Base-by-base conservation (phyloP, 2,113 vertebrate species). In the Pygoscelis adeliae region DNA sequence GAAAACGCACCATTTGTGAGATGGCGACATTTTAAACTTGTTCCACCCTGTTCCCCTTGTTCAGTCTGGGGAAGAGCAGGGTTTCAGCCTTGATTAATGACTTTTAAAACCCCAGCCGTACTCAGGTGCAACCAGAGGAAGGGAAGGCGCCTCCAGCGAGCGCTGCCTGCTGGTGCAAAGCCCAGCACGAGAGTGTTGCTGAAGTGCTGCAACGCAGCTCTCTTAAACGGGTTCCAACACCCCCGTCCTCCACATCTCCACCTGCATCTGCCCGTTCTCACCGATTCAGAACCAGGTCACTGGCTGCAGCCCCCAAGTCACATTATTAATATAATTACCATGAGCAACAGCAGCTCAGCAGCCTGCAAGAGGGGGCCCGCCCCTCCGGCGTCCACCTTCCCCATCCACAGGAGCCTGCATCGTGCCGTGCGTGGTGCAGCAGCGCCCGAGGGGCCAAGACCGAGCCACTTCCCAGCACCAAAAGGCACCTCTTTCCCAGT, bases 111-210 rank as follows among this genome's bases (percentile, higher is more conserved):
- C 38, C 22, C 63, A 84, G 55, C 20, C 2, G 1, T 25, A 10
- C 18, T 65, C 4, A 0, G 4, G 0, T 12, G 62, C 74, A 56
- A 38, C 9, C 50, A 13, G 58, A 73, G 71, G 34, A 86, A 65
- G 55, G 56, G 74, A 59, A 10, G 30, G 72, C 0, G 2, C 46
- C 46, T n/a, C 53, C 47, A 29, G 84, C 36, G 62, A 2, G 61
- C 0, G 0, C 47, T 82, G 77, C 73, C n/a, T 13, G 10, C 32
- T 0, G 0, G 18, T 40, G 49, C 66, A 27, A n/a, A 92, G 44
- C 52, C 30, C 38, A 22, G 53, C 61, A 32, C 2, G 0, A 66
- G 50, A 12, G 14, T 0, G 4, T 5, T 66, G 55, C 69, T 46
- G 36, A 40, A 42, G 53, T 2, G 25, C 52, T 46, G 44, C 6